Conservation (phyloP, 1,140 invertebrate genomes). For the Drosophila sechellia region DNA sequence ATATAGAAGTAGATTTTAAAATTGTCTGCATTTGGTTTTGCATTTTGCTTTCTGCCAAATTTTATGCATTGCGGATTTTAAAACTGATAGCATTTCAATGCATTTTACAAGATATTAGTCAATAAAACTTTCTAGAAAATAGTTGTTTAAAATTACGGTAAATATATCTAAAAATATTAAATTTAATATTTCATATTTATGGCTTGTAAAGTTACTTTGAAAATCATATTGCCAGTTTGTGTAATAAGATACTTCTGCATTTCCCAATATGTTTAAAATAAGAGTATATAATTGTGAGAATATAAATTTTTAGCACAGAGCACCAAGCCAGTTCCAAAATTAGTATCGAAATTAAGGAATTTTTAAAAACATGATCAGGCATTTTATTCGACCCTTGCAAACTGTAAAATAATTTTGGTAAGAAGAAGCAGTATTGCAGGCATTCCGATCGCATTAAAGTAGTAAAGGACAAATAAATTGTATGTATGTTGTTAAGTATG, state of each 20-base stretch:
- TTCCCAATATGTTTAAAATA: background rate
- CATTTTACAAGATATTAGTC: slow-evolving; percentile 34
- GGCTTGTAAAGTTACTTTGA: slow-evolving; percentile 4
- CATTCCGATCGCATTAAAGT: too few species aligned
- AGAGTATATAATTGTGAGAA: background rate
- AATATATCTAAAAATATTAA: background rate
- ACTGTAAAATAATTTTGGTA: too few species aligned
- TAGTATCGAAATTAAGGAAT: too few species aligned
- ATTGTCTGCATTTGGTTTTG: slow-evolving; percentile 57
- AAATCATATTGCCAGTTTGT: background rate
- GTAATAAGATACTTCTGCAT: background rate
- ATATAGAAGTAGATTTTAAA: slow-evolving; percentile 35
- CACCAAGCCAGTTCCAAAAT: too few species aligned
- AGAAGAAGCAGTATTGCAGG: too few species aligned
- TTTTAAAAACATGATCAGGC: too few species aligned
- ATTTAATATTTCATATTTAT: background rate
- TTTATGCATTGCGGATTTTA: slow-evolving; percentile 36
- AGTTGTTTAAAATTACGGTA: slow-evolving; percentile 2
- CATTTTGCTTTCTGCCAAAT: slow-evolving; percentile 55
- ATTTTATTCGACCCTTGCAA: too few species aligned
- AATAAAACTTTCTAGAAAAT: slow-evolving; percentile 20
- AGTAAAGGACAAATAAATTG: too few species aligned
- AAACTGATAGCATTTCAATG: slow-evolving; percentile 32
- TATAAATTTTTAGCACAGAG: too few species aligned
- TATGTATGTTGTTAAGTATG: too few species aligned